Percentiles rank a stretch among this genome's conserved stretches.
Evolutionary conservation across 1,140 invertebrate species (phyloP).

Genomic region (Hydropsyche tenuis): DNA sequence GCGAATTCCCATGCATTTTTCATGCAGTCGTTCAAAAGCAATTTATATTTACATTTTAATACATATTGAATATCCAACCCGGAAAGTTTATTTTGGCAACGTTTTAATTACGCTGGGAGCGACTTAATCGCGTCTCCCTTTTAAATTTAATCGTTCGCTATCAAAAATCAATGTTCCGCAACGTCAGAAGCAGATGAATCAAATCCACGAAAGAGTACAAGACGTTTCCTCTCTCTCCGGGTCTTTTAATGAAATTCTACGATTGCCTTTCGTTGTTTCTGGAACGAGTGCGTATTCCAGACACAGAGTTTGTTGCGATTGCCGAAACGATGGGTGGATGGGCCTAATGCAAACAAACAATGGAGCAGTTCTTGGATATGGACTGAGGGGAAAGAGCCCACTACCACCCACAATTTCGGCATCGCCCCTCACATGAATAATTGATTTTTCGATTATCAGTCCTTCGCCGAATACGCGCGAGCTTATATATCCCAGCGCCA

Average conservation of each 20-base stretch:
- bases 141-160: too few relatives aligned
- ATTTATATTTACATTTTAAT: too few relatives aligned
- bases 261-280: not conserved
- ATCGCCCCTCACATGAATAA: constrained; percentile 46
- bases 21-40: too few relatives aligned
- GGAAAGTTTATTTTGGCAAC: too few relatives aligned
- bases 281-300: not conserved
- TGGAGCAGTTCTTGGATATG: not conserved
- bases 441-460: constrained; percentile 51
- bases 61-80: too few relatives aligned
- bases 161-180: too few relatives aligned
- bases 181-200: too few relatives aligned
- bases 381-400: not conserved
- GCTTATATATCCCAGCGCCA: constrained; percentile 26
- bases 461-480: constrained; percentile 24
- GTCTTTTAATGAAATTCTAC: constrained; percentile 3
- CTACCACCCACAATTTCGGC: not conserved
- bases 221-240: not conserved
- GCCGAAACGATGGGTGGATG: not conserved
- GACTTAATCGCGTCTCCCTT: too few relatives aligned
- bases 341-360: constrained; percentile 34
- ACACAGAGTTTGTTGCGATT: constrained; percentile 3
- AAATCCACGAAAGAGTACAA: too few relatives aligned
- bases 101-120: too few relatives aligned
- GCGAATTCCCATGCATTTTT: too few relatives aligned